These are phyloP conservation scores for Aricia agestis DNA, from an alignment of 1,140 invertebrate species.

Conservation along the genomic window DNA sequence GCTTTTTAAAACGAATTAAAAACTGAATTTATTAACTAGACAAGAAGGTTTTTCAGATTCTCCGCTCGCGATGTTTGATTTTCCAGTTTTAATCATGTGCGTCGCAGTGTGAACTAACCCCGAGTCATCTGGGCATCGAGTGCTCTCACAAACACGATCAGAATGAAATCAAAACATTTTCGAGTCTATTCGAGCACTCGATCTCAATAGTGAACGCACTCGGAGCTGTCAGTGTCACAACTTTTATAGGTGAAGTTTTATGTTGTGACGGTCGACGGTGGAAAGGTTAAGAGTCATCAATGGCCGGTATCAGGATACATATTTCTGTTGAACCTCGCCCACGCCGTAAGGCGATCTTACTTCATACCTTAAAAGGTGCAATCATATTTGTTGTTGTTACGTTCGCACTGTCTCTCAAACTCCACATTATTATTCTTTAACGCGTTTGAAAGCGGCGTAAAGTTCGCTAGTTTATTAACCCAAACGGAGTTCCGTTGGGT, in stretches of 20 bases:
- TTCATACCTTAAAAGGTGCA: slow-evolving; percentile 12
- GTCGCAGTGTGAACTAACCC: no score
- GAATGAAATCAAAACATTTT: slow-evolving; percentile 42
- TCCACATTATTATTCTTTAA: slow-evolving; percentile 9
- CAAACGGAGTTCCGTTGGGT: background rate
- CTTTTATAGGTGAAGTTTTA: slow-evolving; percentile 33
- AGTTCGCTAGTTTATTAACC: background rate
- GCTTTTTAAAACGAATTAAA: no score
- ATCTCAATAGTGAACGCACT: slow-evolving; percentile 41
- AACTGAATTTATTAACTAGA: no score
- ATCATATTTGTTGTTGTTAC: slow-evolving; percentile 14
- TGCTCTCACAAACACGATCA: slow-evolving; percentile 26
- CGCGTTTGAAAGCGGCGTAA: background rate
- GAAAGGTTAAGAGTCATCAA: slow-evolving; percentile 52
- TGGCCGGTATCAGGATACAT: slow-evolving; percentile 35
- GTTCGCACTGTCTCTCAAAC: slow-evolving; percentile 13
- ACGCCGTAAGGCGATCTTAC: slow-evolving; percentile 27
- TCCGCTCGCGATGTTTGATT: no score
- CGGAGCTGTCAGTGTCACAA: slow-evolving; percentile 36
- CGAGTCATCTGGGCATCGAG: slow-evolving; percentile 11
- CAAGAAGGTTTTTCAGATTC: no score
- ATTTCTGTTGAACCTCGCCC: slow-evolving; percentile 42
- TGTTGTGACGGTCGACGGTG: slow-evolving; percentile 32
- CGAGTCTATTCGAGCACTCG: slow-evolving; percentile 48
- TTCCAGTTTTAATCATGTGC: no score